A percentile compares a stretch with the other conserved stretches of the same genome.
phyloP scores from a whole-genome alignment of 2,888 invertebrate genomes.

The Criorhina ranunculi region DNA sequence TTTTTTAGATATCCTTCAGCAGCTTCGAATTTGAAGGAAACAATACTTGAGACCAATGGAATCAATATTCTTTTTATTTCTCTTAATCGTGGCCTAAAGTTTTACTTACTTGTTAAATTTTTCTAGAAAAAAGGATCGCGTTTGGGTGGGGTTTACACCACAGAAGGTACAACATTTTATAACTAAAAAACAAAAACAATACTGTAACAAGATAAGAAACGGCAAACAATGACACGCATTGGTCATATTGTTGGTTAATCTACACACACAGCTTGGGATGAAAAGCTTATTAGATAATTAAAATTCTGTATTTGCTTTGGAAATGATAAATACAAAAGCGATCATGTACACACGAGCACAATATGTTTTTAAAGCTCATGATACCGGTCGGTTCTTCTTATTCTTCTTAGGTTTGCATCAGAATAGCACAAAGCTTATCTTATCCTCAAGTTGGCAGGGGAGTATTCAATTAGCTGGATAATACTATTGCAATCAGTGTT shows the following conservation, averaged over 20 bases:
- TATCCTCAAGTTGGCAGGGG: neutral
- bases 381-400: slow-evolving; percentile 3
- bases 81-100: neutral
- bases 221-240: slow-evolving; percentile 23
- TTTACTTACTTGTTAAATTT: too few relatives aligned
- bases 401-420: slow-evolving; percentile 4
- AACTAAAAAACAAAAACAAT: neutral
- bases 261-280: slow-evolving; percentile 15
- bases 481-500: neutral
- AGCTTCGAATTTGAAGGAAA: too few relatives aligned
- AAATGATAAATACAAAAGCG: slow-evolving; percentile 3
- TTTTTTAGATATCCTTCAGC: too few relatives aligned
- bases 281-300: slow-evolving; percentile 43
- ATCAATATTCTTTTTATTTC: too few relatives aligned
- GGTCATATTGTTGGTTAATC: slow-evolving; percentile 28
- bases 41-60: too few relatives aligned
- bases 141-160: too few relatives aligned
- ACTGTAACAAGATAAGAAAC: slow-evolving; percentile 11
- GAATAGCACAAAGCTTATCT: neutral
- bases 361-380: neutral
- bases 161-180: slow-evolving; percentile 1
- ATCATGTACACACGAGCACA: neutral
- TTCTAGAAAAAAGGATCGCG: too few relatives aligned
- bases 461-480: slow-evolving; percentile 4
- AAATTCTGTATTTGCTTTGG: slow-evolving; percentile 26